Conservation (phyloP, 2,888 invertebrate genomes). For the Melieria picta region DNA sequence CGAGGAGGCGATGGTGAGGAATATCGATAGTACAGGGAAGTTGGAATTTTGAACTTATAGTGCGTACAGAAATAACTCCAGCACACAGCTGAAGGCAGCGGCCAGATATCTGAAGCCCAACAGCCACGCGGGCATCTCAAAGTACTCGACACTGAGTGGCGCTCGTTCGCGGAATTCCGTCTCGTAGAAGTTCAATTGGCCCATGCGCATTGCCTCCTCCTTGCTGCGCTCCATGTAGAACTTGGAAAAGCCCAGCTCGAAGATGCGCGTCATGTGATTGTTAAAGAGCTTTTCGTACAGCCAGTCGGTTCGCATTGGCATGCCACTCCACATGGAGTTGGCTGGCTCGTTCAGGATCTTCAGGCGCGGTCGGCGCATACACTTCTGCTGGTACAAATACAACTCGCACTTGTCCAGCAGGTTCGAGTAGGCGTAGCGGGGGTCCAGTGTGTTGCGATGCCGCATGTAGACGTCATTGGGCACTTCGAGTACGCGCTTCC, state of each 20-base stretch:
- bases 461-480: neutral
- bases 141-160: slow-evolving; percentile 33
- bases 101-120: slow-evolving; percentile 28
- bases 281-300: slow-evolving; percentile 39
- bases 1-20: too few species aligned
- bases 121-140: slow-evolving; percentile 27
- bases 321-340: slow-evolving; percentile 37
- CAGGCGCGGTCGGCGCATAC: slow-evolving; percentile 10
- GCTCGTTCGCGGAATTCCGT: slow-evolving; percentile 31
- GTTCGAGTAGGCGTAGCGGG: slow-evolving; percentile 10
- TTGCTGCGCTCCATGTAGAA: slow-evolving; percentile 8
- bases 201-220: slow-evolving; percentile 38
- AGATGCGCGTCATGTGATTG: slow-evolving; percentile 7
- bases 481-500: neutral
- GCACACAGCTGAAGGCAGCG: neutral
- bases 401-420: neutral
- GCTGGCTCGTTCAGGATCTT: slow-evolving; percentile 22
- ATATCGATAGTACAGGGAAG: too few species aligned
- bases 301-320: slow-evolving; percentile 45
- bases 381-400: slow-evolving; percentile 27
- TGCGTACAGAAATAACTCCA: neutral
- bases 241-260: slow-evolving; percentile 34
- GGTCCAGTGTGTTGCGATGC: slow-evolving; percentile 5
- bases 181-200: slow-evolving; percentile 35
- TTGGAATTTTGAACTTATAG: too few species aligned